Percentiles rank a stretch among this genome's conserved stretches.
phyloP scores from a whole-genome alignment of 2,888 invertebrate species.

The Morpho helenor region DNA sequence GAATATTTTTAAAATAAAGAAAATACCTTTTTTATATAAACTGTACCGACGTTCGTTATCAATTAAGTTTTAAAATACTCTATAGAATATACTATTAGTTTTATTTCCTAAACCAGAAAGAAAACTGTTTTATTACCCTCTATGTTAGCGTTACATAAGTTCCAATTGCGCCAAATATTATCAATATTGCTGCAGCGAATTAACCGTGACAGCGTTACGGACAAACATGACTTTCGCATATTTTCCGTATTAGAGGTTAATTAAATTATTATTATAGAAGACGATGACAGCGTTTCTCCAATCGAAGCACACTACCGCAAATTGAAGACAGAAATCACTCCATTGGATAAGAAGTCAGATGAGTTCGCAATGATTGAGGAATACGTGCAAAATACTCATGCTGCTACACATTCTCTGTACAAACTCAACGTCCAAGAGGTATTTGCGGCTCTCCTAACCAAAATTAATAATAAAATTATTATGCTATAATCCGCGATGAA shows the following conservation, averaged over 20 bases:
- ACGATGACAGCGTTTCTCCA: conserved; percentile 61
- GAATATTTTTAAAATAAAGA: too few species aligned
- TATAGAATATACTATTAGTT: too few species aligned
- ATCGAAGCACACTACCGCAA: conserved; percentile 93
- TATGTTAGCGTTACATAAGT: too few species aligned
- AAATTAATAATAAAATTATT: too few species aligned
- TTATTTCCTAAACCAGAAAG: too few species aligned
- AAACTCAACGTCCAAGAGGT: conserved; percentile 56
- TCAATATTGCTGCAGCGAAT: too few species aligned
- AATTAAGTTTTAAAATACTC: too few species aligned
- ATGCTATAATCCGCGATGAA: too few species aligned
- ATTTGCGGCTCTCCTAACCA: neutral
- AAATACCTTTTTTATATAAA: too few species aligned
- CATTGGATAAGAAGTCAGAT: conserved; percentile 81
- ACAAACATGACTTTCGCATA: neutral
- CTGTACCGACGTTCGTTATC: neutral
- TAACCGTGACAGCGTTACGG: too few species aligned
- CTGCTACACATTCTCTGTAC: conserved; percentile 87
- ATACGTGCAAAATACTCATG: conserved; percentile 96
- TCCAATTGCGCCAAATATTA: too few species aligned
- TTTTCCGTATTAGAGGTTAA: neutral
- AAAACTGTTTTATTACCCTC: too few species aligned
- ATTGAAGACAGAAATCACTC: conserved; percentile 89
- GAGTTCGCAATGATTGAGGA: conserved; percentile 87
- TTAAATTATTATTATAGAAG: neutral